Evolutionary conservation across 2,113 vertebrate genomes (phyloP).

Genomic region (Eulemur rufifrons): DNA sequence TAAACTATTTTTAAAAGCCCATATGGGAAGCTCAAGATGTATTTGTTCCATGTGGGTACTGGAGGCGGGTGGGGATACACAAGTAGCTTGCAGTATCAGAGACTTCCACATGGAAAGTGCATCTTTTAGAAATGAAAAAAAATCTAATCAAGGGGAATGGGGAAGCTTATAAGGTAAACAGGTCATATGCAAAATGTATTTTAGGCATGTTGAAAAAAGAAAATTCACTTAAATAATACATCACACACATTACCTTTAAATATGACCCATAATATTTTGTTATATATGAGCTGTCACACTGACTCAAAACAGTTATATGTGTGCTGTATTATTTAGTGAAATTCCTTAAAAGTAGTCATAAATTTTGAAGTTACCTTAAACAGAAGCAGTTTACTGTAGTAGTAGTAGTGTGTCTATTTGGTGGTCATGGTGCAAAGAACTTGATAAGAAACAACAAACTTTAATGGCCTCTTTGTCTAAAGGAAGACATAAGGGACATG

Average conservation of each 20-base stretch:
- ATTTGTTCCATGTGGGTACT: neutral
- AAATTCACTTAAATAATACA: constrained; percentile 44
- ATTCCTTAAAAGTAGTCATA: neutral
- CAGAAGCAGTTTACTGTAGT: neutral
- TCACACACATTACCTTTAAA: constrained; percentile 90
- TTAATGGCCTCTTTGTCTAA: neutral
- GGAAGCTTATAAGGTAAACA: neutral
- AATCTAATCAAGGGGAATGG: neutral
- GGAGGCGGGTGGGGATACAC: neutral
- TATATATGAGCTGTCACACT: constrained; percentile 95
- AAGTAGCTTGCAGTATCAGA: neutral
- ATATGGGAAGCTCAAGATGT: neutral
- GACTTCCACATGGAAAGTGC: neutral
- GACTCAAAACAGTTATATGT: constrained; percentile 93
- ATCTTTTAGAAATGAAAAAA: neutral
- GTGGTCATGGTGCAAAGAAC: neutral
- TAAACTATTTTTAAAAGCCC: constrained; percentile 5
- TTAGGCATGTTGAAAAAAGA: neutral
- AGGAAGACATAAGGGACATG: neutral
- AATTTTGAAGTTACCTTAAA: constrained; percentile 3
- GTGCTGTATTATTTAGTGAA: neutral
- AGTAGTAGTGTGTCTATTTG: neutral
- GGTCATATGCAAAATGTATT: constrained; percentile 30
- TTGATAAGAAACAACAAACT: constrained; percentile 4
- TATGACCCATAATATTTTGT: constrained; percentile 97